A percentile compares a stretch with the other conserved stretches of the same genome.
phyloP scores from a whole-genome alignment of 1,140 invertebrate genomes.

The Bombyx mandarina region DNA sequence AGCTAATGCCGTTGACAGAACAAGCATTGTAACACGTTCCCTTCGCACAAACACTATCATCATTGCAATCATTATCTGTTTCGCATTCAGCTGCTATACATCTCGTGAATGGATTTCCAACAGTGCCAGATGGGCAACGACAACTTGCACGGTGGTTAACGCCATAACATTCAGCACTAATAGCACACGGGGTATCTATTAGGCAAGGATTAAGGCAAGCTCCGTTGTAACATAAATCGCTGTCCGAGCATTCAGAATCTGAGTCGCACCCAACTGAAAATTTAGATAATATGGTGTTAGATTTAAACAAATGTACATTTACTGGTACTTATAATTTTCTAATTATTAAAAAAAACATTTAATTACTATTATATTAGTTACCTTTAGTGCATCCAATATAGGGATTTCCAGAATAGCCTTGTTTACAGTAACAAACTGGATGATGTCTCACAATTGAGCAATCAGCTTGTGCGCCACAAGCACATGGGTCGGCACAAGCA shows the following conservation, averaged over 20 bases:
- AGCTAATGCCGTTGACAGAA: constrained; percentile 70
- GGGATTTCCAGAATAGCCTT: constrained; percentile 86
- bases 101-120: constrained; percentile 83
- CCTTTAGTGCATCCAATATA: constrained; percentile 84
- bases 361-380: constrained; percentile 38
- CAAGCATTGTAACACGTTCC: constrained; percentile 85
- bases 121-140: constrained; percentile 77
- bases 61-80: constrained; percentile 81
- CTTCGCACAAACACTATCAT: constrained; percentile 78
- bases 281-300: constrained; percentile 9
- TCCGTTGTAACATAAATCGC: constrained; percentile 85
- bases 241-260: constrained; percentile 83
- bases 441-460: constrained; percentile 86
- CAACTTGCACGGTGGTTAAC: constrained; percentile 83
- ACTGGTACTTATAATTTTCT: neutral
- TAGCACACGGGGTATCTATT: constrained; percentile 82
- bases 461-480: constrained; percentile 86
- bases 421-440: constrained; percentile 83
- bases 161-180: constrained; percentile 86
- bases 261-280: constrained; percentile 82
- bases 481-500: constrained; percentile 85
- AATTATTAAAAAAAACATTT: neutral
- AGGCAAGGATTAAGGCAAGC: constrained; percentile 86
- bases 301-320: no score
- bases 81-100: constrained; percentile 88